Evolutionary conservation across 1,140 invertebrate species (phyloP), one percentile per base, ranked within the genome.

Genomic region (Leptinotarsa defecta): DNA sequence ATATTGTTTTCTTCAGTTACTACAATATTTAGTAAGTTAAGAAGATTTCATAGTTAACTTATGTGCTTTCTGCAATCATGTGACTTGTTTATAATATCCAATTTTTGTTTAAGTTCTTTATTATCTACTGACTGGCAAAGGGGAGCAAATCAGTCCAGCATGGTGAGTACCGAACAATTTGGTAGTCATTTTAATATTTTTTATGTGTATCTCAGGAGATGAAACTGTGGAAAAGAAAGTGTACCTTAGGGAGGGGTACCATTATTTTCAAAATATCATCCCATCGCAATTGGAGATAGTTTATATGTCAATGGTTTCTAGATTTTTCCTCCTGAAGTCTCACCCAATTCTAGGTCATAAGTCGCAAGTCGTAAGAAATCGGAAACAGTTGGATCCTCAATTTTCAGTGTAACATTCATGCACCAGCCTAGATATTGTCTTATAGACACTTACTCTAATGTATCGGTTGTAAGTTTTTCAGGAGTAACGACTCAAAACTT

Each of bases 111-210:
- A 67, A 82, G 81, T 73, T 27, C 70, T 82, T n/a, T 83, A 82
- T 74, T 81, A 83, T 74, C 6, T 81, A 13, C 72, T 84, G 13
- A 82, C 79, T 74, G 82, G 82, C 52, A 83, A 84, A 78, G 81
- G 82, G 13, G 81, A 84, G 72, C 80, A 82, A 76, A 76, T 83
- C 15, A 81, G 80, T 68, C 71, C 81, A 73, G 81, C 77, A 74
- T 83, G 82, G 82, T 83, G 77, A 79, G 77, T 48, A 62, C 65
- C 13, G 48, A 27, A 63, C n/a, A 65, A 48, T 65, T 65, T 48
- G 13, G 64, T 65, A 57, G 4, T 43, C 2, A 43, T 43, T 43
- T 43, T 34, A 11, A 34, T 11, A 34, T 11, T 2, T 34, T 34
- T 34, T 5, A 43, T 43, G 34, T 8, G 34, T 11, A 43, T 11